Evolutionary conservation across 2,797 vertebrate species (phyloP).

Genomic region (Lepilemur ruficaudatus): DNA sequence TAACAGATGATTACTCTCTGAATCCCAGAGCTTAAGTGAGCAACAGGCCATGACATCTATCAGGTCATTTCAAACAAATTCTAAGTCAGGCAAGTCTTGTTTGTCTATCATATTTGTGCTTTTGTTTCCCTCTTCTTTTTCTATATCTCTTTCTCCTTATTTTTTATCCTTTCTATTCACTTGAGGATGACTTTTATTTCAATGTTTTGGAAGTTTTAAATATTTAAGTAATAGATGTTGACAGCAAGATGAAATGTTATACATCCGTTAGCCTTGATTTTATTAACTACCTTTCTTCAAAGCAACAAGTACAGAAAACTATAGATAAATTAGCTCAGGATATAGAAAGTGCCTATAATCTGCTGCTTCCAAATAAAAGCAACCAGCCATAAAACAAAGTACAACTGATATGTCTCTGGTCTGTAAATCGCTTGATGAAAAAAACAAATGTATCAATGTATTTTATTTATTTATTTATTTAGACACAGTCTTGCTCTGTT

Average conservation of each 20-base stretch:
- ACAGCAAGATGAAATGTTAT: conserved; percentile 6
- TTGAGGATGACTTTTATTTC: background rate
- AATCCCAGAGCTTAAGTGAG: background rate
- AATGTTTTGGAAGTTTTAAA: conserved; percentile 29
- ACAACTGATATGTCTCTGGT: background rate
- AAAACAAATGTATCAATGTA: background rate
- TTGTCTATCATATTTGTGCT: background rate
- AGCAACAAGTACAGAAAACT: conserved; percentile 5
- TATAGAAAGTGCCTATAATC: background rate
- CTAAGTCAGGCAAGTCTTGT: background rate
- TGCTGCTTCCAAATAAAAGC: conserved; percentile 1
- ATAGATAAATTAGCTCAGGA: background rate
- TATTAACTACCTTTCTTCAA: conserved; percentile 4
- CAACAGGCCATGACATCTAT: too few species aligned
- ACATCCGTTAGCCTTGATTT: background rate
- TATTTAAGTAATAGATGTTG: conserved; percentile 42
- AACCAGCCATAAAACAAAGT: background rate
- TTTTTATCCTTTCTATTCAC: background rate
- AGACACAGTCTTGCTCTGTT: too few species aligned
- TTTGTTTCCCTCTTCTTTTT: background rate
- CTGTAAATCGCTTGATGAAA: background rate
- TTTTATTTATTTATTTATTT: background rate
- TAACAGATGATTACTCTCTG: background rate
- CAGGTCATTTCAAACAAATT: background rate
- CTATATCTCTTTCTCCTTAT: background rate